Evolutionary conservation across 2,113 vertebrate species (phyloP).

Genomic region (Lucifuga dentata): DNA sequence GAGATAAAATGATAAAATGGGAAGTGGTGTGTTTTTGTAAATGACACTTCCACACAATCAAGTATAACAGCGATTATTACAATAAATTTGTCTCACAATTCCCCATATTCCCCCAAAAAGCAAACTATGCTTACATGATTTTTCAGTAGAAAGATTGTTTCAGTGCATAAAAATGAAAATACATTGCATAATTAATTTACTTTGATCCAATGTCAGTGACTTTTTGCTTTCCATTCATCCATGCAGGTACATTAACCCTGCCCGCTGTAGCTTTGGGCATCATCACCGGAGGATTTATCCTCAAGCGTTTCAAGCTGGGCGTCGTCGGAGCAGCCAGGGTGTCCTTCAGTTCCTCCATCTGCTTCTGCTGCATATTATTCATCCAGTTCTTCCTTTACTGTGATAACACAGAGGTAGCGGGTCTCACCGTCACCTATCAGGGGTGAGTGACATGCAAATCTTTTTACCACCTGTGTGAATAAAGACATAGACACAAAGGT

Average conservation of each 20-base stretch:
- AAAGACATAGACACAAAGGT: no score
- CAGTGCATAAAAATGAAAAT: no score
- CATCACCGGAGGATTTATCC: slow-evolving; percentile 89
- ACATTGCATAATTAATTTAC: no score
- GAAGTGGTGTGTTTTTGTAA: no score
- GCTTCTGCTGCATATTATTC: slow-evolving; percentile 84
- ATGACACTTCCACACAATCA: no score
- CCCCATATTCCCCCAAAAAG: no score
- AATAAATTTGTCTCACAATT: no score
- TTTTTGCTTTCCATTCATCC: not conserved
- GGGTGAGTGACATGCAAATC: slow-evolving; percentile 82
- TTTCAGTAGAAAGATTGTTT: no score
- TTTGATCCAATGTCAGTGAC: not conserved
- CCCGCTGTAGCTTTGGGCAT: slow-evolving; percentile 94
- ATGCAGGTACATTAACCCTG: slow-evolving; percentile 90
- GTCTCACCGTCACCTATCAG: slow-evolving; percentile 88
- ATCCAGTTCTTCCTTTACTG: slow-evolving; percentile 87
- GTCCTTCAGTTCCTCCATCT: slow-evolving; percentile 72
- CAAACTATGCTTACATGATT: no score
- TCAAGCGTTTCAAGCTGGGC: slow-evolving; percentile 89
- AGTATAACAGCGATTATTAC: no score
- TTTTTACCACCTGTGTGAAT: no score
- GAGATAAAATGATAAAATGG: no score
- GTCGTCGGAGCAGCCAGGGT: slow-evolving; percentile 88
- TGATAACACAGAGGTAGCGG: slow-evolving; percentile 88